Percentiles rank a stretch among this genome's conserved stretches.
Conservation (phyloP, 2,888 invertebrate species). For the Uloborus plumipes region DNA sequence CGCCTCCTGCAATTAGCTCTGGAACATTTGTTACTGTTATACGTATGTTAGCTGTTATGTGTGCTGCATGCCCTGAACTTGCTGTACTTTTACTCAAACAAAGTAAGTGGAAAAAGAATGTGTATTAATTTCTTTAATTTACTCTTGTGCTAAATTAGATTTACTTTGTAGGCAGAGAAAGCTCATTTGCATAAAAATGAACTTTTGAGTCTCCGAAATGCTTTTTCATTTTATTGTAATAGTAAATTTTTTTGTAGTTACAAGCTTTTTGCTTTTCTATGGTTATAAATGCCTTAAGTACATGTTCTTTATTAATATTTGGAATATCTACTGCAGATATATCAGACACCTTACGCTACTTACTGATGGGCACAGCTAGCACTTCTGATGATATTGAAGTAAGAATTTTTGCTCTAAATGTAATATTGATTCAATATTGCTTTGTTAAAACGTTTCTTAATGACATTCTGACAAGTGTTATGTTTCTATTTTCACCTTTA, state of each 20-base stretch:
- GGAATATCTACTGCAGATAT: conserved; percentile 76
- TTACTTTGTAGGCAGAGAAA: too few relatives aligned
- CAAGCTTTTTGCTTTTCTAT: too few relatives aligned
- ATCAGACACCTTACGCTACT: conserved; percentile 92
- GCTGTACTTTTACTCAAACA: conserved; percentile 92
- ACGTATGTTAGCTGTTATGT: conserved; percentile 96
- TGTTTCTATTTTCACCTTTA: too few relatives aligned
- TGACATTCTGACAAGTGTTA: too few relatives aligned
- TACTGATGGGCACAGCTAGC: conserved; percentile 78
- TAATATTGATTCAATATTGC: not conserved
- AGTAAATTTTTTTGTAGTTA: too few relatives aligned
- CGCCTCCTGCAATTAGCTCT: conserved; percentile 94
- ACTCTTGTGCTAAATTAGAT: too few relatives aligned
- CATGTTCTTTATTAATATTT: not conserved
- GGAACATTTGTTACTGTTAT: conserved; percentile 96
- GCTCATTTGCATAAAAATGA: too few relatives aligned
- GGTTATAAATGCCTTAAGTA: not conserved
- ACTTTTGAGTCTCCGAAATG: too few relatives aligned
- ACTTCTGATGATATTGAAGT: conserved; percentile 62
- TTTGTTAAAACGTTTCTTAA: too few relatives aligned
- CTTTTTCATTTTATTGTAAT: too few relatives aligned
- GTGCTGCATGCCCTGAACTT: conserved; percentile 92
- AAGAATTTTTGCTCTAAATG: conserved; percentile 2
- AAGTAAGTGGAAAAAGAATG: conserved; percentile 72
- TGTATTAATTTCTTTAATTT: too few relatives aligned